Conservation (phyloP, 92 coral and sea anemone genomes). For the Chrysogorgia sp. region DNA sequence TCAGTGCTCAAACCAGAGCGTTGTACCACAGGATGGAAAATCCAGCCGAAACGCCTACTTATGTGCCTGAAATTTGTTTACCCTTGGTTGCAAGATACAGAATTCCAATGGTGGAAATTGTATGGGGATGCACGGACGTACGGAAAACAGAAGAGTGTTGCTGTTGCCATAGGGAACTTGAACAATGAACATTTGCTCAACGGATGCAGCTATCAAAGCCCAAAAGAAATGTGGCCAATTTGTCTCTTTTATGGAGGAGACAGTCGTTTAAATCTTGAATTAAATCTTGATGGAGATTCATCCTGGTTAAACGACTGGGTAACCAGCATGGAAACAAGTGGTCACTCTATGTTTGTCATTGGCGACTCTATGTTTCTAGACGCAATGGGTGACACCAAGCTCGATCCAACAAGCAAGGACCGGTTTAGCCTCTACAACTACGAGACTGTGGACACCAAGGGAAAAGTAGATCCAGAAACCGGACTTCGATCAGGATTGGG, state of each 20-base stretch:
- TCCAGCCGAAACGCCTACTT: constrained; percentile 29
- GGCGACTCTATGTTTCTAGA: constrained; percentile 31
- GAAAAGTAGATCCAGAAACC: constrained; percentile 3
- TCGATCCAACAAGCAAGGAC: no score
- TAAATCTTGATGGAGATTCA: constrained; percentile 5
- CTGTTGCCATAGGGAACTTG: constrained; percentile 6
- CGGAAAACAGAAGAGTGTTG: constrained; percentile 50
- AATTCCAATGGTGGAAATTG: constrained; percentile 59
- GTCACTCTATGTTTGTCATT: constrained; percentile 14
- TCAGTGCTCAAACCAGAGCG: constrained; percentile 24
- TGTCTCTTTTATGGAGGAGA: no score
- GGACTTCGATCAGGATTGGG: constrained; percentile 18
- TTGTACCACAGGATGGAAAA: constrained; percentile 53
- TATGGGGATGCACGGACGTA: no score
- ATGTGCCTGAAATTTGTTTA: constrained; percentile 39
- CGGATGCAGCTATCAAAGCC: no score
- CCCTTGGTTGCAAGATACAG: constrained; percentile 50
- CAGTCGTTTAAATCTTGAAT: not conserved
- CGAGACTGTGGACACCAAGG: constrained; percentile 24
- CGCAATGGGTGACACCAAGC: constrained; percentile 13
- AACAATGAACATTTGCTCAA: no score
- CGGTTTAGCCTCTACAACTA: constrained; percentile 20
- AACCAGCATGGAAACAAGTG: constrained; percentile 24
- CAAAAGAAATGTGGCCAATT: no score
- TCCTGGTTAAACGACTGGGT: constrained; percentile 27